Base-by-base conservation (phyloP, 2,797 vertebrate species). In the Malurus splendens region DNA sequence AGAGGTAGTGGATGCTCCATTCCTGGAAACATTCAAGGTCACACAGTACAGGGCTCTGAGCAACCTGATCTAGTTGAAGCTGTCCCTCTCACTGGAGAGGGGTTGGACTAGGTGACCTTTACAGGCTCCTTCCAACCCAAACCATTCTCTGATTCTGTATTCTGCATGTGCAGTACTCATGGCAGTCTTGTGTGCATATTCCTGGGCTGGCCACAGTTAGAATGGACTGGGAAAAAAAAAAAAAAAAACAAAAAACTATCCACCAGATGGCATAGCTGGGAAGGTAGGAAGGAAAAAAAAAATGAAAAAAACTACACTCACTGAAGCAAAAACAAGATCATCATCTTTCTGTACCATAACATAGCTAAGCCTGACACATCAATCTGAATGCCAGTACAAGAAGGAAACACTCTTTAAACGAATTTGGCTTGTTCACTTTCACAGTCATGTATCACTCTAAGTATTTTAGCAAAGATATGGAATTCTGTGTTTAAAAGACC, bases 191-290 rank as follows among this genome's bases (percentile, higher is more conserved):
- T 6, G 23, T 19, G 13, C 16, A 18, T 13, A 82, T 7, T 54
- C 61, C 57, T 38, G 20, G 39, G 25, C 25, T 79, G 61, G 10
- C 41, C 72, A 51, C 33, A 86, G 56, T 38, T 39, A 76, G 18
- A 74, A 86, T 0, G 2, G 75, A 62, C 72, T 23, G 9, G 60
- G 62, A 65, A 60, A 80, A 66, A 73, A 36, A 80, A 66, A 73
- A 36, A 36, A 36, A 36, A 36, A 36, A 10, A 9, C 33, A 33
- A 33, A 33, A 56, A 70, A 82, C 57, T 47, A 93, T 94, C 93
- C 94, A 95, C 90, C 93, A 95, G 93, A 93, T 92, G 93, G 93
- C 94, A 95, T 27, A 93, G 79, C 82, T 81, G 66, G 82, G 73
- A 93, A 90, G 59, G 59, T 8, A 89, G 66, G 42, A 93, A 81